Evolutionary conservation across 2,797 vertebrate species (phyloP), one percentile per base, ranked within the genome.

Genomic region (Alosa sapidissima): DNA sequence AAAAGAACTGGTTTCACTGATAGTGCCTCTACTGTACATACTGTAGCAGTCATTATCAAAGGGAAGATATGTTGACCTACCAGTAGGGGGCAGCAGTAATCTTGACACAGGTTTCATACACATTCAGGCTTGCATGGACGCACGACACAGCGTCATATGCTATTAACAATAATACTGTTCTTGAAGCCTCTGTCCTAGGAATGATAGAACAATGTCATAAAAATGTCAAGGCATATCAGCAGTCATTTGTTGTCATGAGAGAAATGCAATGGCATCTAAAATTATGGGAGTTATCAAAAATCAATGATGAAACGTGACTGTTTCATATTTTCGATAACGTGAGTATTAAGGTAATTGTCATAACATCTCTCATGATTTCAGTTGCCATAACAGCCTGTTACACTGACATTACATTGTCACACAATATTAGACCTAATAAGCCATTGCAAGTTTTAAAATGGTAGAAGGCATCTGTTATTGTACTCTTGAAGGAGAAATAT

Each of bases 21-120:
- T 28, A 2, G 68, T 16, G 3, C 14, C 19, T 45, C 14, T 75
- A 45, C 19, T 45, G 5, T 75, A 45, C 5, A 19, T 6, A 75
- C 28, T 28, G 28, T 28, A 28, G 16, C 72, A 21, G 13, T 6
- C 16, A 47, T 14, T 47, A 47, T 14, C 16, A 78, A 78, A 78
- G 36, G 6, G 36, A 41, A 21, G 5, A 78, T 45, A 75, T 16
- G 16, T 5, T 45, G 41, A 41, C 41, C 36, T 19, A 75, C 68
- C 72, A 78, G 72, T 21, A 78, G 72, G 36, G 72, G 72, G 19
- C 72, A 78, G 72, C 72, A 78, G 16, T 45, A 21, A 45, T 45
- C 72, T 78, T 21, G 36, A 16, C 72, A 78, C 1, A 16, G 72
- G 68, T 14, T 41, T 75, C 13, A 41, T 8, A 78, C 6, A 41